These are phyloP conservation scores for Leuciscus idus DNA, from an alignment of 2,113 vertebrate species.

Conservation along the genomic window DNA sequence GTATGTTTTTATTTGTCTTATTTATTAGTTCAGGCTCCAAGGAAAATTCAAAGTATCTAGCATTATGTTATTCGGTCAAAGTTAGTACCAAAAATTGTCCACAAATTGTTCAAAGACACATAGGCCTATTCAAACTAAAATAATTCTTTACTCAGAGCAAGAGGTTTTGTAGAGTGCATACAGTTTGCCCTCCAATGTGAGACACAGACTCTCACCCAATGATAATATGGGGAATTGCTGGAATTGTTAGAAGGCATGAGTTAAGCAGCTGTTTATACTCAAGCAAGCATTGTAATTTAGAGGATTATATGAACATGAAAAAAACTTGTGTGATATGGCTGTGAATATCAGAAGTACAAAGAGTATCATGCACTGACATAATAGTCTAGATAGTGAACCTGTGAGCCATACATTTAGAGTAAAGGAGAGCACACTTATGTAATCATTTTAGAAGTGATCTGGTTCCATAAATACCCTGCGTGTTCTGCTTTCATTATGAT, in stretches of 20 bases:
- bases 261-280: not conserved
- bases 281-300: no score
- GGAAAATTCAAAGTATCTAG: not conserved
- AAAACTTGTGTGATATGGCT: not conserved
- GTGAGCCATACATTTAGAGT: slow-evolving; percentile 6
- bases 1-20: not conserved
- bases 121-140: no score
- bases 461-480: slow-evolving; percentile 30
- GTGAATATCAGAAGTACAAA: not conserved
- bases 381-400: not conserved
- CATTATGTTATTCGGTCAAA: no score
- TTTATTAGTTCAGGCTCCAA: not conserved
- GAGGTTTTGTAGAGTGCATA: no score
- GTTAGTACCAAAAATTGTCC: no score
- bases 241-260: no score
- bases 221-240: no score
- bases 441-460: slow-evolving; percentile 8
- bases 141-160: no score
- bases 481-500: slow-evolving; percentile 22
- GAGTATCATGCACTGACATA: not conserved
- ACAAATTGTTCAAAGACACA: no score
- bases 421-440: not conserved
- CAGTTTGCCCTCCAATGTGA: no score
- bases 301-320: not conserved
- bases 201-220: no score